Conservation (phyloP, 1,140 invertebrate genomes). For the Ganaspis sp. region DNA sequence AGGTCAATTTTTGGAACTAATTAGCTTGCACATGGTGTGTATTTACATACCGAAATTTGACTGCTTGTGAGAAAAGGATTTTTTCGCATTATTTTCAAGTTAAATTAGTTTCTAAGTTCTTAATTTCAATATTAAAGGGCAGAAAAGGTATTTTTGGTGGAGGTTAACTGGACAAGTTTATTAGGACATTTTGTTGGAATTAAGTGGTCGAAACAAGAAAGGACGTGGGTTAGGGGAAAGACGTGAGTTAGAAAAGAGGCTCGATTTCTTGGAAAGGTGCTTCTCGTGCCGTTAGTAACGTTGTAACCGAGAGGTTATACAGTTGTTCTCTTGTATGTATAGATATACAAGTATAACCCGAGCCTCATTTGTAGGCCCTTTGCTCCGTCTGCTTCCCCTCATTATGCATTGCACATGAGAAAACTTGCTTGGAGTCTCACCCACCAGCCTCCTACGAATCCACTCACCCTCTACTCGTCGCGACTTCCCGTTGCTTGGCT, state of each 20-base stretch:
- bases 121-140: no score
- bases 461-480: conserved; percentile 51
- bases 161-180: not conserved
- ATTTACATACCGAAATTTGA: no score
- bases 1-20: not conserved
- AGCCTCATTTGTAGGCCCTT: conserved; percentile 76
- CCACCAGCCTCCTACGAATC: conserved; percentile 39
- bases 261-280: not conserved
- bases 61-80: not conserved
- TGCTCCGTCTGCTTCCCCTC: conserved; percentile 72
- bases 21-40: not conserved
- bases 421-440: conserved; percentile 71
- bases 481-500: conserved; percentile 66
- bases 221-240: not conserved
- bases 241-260: conserved; percentile 6
- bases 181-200: not conserved
- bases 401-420: conserved; percentile 77
- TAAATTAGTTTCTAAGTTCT: no score
- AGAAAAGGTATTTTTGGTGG: not conserved
- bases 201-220: conserved; percentile 8
- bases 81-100: no score
- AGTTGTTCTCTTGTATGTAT: conserved; percentile 46
- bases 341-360: conserved; percentile 52
- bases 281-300: conserved; percentile 36
- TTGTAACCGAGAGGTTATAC: conserved; percentile 43